A percentile compares a stretch with the other conserved stretches of the same genome.
Evolutionary conservation across 2,888 invertebrate species (phyloP).

Genomic region (Smittia aterrima): DNA sequence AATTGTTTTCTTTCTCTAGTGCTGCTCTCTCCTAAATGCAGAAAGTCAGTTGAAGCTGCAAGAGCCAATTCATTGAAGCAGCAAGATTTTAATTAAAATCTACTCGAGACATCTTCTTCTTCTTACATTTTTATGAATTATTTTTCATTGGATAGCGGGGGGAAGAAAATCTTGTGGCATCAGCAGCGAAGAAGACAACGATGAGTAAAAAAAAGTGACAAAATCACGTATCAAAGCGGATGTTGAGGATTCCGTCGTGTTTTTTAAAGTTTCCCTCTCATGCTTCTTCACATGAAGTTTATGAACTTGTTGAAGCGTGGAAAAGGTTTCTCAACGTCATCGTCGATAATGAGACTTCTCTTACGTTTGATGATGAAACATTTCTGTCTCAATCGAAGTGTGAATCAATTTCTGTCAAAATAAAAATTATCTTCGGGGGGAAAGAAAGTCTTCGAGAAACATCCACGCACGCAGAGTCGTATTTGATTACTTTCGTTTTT

Average conservation of each 20-base stretch:
- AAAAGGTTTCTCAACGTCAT: neutral
- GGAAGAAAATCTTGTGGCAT: neutral
- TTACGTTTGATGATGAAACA: neutral
- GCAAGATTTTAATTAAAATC: conserved; percentile 40
- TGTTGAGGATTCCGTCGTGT: neutral
- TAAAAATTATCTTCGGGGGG: no score
- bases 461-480: conserved; percentile 7
- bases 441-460: no score
- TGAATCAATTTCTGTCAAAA: neutral
- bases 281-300: neutral
- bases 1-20: conserved; percentile 20
- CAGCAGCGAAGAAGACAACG: neutral
- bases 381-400: neutral
- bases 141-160: no score
- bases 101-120: neutral
- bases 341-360: neutral
- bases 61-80: conserved; percentile 39
- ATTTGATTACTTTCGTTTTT: neutral
- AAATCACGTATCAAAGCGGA: conserved; percentile 35
- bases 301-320: neutral
- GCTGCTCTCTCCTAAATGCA: conserved; percentile 16
- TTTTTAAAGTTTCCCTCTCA: conserved; percentile 7
- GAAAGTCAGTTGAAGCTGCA: neutral
- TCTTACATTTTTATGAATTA: neutral
- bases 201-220: neutral